These are phyloP conservation scores for Nemotelus nigrinus DNA, from an alignment of 2,888 invertebrate genomes.

Conservation along the genomic window DNA sequence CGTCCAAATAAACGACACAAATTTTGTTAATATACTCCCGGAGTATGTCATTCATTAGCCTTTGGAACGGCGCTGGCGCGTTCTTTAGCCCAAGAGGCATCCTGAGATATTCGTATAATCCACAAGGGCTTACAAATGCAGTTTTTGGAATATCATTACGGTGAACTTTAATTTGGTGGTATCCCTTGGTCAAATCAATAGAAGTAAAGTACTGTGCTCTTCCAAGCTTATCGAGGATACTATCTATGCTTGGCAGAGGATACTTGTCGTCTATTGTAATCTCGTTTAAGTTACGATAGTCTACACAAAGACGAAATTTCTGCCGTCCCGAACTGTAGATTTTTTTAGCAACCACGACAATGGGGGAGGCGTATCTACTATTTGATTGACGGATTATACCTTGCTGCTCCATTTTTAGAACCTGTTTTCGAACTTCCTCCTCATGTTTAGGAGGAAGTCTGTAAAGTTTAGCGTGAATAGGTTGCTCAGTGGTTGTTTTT, in stretches of 20 bases:
- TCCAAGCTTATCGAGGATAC: neutral
- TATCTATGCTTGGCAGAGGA: conserved; percentile 8
- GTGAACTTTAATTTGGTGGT: conserved; percentile 7
- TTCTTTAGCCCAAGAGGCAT: neutral
- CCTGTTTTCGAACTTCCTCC: neutral
- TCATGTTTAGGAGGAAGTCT: conserved; percentile 37
- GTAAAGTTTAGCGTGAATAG: conserved; percentile 41
- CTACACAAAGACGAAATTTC: conserved; percentile 42
- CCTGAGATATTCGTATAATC: neutral
- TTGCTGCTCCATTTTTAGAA: conserved; percentile 43
- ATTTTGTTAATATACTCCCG: neutral
- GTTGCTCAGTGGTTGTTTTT: conserved; percentile 40
- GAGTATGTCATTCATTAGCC: neutral
- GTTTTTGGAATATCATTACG: conserved; percentile 8
- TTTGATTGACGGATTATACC: conserved; percentile 43
- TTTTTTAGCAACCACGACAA: conserved; percentile 43
- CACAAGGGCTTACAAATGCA: neutral
- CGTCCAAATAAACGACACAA: neutral
- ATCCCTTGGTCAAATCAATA: neutral
- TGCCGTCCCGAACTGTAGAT: conserved; percentile 44
- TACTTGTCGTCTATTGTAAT: conserved; percentile 33
- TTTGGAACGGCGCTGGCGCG: neutral
- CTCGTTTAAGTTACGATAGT: conserved; percentile 47
- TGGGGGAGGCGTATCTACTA: conserved; percentile 40
- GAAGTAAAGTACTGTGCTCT: neutral